Conservation (phyloP, 2,888 invertebrate species). For the Molanna angustata region DNA sequence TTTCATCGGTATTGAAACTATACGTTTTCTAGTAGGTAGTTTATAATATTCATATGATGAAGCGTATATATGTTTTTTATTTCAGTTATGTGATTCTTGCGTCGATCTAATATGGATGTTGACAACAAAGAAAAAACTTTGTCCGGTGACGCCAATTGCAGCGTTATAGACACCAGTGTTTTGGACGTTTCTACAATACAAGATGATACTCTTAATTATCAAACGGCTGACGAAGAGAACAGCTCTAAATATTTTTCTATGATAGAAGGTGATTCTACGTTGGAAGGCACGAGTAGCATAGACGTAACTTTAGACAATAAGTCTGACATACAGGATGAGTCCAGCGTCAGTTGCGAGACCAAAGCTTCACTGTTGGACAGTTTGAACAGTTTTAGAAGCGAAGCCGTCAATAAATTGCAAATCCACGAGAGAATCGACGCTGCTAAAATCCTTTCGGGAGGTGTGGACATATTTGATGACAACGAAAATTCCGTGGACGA, state of each 20-base stretch:
- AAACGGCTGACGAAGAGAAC: constrained; percentile 47
- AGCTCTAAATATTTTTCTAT: constrained; percentile 50
- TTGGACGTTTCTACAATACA: constrained; percentile 15
- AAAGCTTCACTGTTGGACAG: constrained; percentile 6
- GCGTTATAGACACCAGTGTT: constrained; percentile 15
- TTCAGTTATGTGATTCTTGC: constrained; percentile 14
- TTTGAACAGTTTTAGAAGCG: constrained; percentile 30
- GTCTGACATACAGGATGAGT: background rate
- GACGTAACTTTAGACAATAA: constrained; percentile 17
- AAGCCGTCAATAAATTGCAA: constrained; percentile 45
- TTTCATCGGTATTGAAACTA: too few species aligned
- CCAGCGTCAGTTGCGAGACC: background rate
- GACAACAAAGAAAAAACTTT: constrained; percentile 10
- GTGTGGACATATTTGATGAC: constrained; percentile 53
- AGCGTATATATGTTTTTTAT: background rate
- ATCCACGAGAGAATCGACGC: constrained; percentile 52
- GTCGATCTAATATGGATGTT: constrained; percentile 18
- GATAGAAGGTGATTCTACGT: constrained; percentile 45
- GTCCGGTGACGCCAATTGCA: constrained; percentile 12
- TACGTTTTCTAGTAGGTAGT: too few species aligned
- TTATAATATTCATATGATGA: background rate
- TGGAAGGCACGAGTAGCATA: constrained; percentile 18
- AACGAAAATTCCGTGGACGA: constrained; percentile 55
- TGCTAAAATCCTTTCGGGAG: constrained; percentile 51
- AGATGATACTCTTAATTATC: constrained; percentile 36